Evolutionary conservation across 2,797 vertebrate genomes (phyloP), one percentile per base, ranked within the genome.

Genomic region (Antrozous pallidus): DNA sequence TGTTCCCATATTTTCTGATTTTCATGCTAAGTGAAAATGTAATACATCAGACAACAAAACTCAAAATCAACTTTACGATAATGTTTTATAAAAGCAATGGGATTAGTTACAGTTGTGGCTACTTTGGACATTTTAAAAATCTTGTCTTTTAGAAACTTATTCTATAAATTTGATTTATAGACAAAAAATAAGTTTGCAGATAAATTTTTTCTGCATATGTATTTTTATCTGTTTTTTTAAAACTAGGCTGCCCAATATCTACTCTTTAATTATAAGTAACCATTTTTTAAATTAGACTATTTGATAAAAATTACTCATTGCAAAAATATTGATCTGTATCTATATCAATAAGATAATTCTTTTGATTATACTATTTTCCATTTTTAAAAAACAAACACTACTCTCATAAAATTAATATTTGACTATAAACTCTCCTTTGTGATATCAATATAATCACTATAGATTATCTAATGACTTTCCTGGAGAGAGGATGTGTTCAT

Each of bases 1-100:
- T 95, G 94, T 91, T 95, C 91, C 69, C 92, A 70, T 88, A 88
- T 89, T 94, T 96, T 92, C 45, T 95, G 88, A 97, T 73, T 95
- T 92, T 92, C 90, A 91, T 74, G 90, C 69, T 87, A 86, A 81
- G 82, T 93, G 86, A 94, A 97, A 96, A 94, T 91, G 47, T 96
- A 94, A 93, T 92, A 92, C 63, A 83, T 77, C 70, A 95, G 81
- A 95, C 65, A 92, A 95, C 54, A 83, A 96, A 92, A 85, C 79
- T 95, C 38, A 95, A 96, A 96, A 96, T 86, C 83, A 95, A 86
- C 80, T 85, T 94, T 88, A 92, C 74, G 65, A 94, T 95, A 94
- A 90, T 85, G 58, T 88, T 94, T 93, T 49, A 90, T 93, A 95
- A 95, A 94, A 93, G 28, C 47, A 88, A 63, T 26, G 20, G 63